phyloP scores from a whole-genome alignment of 1,140 invertebrate species.

The Myzus persicae region DNA sequence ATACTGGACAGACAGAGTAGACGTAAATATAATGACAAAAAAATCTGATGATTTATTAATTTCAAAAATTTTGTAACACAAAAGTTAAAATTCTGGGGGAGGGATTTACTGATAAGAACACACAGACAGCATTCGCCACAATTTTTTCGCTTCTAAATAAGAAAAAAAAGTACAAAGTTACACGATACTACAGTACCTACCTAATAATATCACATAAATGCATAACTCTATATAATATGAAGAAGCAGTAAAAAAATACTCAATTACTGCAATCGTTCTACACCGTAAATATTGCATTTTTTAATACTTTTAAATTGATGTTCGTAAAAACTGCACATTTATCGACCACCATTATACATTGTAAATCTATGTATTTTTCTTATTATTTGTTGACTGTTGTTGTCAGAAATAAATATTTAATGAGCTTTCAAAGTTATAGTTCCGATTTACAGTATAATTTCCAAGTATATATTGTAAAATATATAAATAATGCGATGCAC shows the following conservation, averaged over 20 bases:
- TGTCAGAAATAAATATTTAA: conserved; percentile 40
- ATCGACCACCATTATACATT: background rate
- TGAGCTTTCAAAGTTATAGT: conserved; percentile 6
- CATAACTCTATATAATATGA: background rate
- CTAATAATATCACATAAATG: background rate
- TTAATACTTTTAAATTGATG: background rate
- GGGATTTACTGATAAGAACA: background rate
- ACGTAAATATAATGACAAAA: background rate
- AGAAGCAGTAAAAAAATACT: background rate
- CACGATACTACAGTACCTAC: background rate
- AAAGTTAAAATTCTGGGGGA: background rate
- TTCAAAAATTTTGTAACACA: background rate
- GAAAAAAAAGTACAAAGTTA: background rate
- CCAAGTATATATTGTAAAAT: background rate
- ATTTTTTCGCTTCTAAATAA: conserved; percentile 27
- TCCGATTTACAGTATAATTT: background rate
- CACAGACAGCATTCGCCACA: background rate
- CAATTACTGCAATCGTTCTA: background rate
- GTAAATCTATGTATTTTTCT: background rate
- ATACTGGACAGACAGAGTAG: background rate
- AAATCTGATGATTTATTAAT: conserved; percentile 5
- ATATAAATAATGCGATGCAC: background rate
- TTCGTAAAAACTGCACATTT: background rate
- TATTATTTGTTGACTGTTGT: background rate
- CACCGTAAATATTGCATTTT: background rate